A percentile compares a stretch with the other conserved stretches of the same genome.
phyloP scores from a whole-genome alignment of 2,888 invertebrate species.

The Chrysina gloriosa region DNA sequence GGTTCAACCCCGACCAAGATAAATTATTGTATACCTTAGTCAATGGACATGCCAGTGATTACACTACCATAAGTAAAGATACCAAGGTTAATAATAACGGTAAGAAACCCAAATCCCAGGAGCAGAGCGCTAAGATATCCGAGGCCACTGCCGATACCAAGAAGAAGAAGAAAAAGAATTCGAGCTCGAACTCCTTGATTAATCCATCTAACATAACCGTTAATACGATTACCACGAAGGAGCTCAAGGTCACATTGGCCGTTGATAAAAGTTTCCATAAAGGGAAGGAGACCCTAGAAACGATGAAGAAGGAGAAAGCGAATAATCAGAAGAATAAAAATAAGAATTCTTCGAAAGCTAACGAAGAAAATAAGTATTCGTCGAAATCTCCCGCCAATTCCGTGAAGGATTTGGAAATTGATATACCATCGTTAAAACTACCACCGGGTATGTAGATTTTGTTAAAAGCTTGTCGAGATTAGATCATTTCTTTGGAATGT shows the following conservation, averaged over 20 bases:
- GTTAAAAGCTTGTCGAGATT: background rate
- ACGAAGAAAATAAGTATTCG: background rate
- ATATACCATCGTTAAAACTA: constrained; percentile 60
- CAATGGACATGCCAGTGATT: constrained; percentile 67
- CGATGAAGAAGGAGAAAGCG: constrained; percentile 42
- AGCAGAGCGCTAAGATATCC: constrained; percentile 22
- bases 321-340: constrained; percentile 46
- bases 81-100: constrained; percentile 43
- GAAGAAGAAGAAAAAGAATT: constrained; percentile 45
- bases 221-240: constrained; percentile 50
- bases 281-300: constrained; percentile 41
- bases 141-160: constrained; percentile 42
- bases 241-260: constrained; percentile 59
- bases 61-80: constrained; percentile 38
- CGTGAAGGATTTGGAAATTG: constrained; percentile 52
- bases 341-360: constrained; percentile 46
- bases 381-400: constrained; percentile 11
- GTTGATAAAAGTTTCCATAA: constrained; percentile 51
- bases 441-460: constrained; percentile 56
- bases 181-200: constrained; percentile 41
- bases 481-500: too few relatives aligned
- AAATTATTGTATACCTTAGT: constrained; percentile 79
- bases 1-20: constrained; percentile 80
- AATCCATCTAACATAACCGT: constrained; percentile 11
- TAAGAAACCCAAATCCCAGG: constrained; percentile 38